These are phyloP conservation scores for Microcebus murinus DNA, from an alignment of 2,113 vertebrate species.

Conservation along the genomic window DNA sequence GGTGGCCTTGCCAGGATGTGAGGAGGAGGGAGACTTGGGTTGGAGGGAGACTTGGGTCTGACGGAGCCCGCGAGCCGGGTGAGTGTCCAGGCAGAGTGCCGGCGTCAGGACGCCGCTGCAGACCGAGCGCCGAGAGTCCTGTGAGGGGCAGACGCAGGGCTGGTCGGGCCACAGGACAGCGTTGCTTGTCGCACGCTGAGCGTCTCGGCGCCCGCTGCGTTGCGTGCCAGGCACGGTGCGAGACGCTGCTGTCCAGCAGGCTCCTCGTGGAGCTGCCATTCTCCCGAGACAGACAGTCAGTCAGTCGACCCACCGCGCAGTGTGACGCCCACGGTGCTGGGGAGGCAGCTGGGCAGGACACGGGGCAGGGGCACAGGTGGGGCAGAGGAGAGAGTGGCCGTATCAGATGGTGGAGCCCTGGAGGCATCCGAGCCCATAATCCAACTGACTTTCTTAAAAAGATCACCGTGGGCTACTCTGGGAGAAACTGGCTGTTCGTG, in stretches of 20 bases:
- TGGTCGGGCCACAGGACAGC: background rate
- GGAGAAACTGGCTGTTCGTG: background rate
- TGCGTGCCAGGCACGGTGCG: fast-evolving
- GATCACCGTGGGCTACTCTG: background rate
- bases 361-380: background rate
- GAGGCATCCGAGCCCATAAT: background rate
- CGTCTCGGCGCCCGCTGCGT: background rate
- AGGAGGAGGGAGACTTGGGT: too few relatives aligned
- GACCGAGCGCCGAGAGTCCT: too few relatives aligned
- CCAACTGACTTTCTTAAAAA: background rate
- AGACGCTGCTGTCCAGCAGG: background rate
- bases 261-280: background rate
- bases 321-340: background rate
- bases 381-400: background rate
- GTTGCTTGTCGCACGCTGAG: fast-evolving
- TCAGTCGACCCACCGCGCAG: background rate
- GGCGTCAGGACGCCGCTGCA: background rate
- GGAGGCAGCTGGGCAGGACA: background rate
- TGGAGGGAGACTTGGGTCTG: background rate
- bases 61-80: background rate
- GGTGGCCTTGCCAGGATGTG: background rate
- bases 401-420: background rate
- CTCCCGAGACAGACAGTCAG: background rate
- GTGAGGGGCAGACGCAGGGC: background rate
- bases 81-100: background rate